Evolutionary conservation across 2,888 invertebrate species (phyloP).

Genomic region (Lissocephala sabroskyi): DNA sequence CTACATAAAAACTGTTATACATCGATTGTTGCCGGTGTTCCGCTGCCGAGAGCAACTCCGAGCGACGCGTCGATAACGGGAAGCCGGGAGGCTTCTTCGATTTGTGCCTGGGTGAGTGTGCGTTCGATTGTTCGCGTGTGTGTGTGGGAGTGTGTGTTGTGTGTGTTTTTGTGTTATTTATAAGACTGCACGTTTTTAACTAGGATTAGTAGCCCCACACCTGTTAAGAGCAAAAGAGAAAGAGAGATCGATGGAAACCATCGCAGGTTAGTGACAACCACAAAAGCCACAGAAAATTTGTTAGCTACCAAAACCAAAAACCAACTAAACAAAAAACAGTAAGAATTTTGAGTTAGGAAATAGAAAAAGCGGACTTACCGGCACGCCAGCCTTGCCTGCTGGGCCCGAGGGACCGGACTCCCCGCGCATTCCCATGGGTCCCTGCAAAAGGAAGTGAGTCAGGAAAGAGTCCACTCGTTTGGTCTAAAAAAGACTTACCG

Average conservation of each 20-base stretch:
- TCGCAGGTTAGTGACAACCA: constrained; percentile 50
- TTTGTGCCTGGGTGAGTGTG: constrained; percentile 13
- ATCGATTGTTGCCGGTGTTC: too few species aligned
- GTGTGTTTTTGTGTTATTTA: constrained; percentile 30
- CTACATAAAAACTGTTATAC: constrained; percentile 47
- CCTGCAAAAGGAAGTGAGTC: constrained; percentile 46
- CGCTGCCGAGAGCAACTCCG: too few species aligned
- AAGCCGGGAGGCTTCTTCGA: too few species aligned
- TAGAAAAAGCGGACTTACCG: constrained; percentile 71
- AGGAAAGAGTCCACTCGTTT: too few species aligned
- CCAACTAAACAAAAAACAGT: too few species aligned
- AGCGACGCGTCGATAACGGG: too few species aligned
- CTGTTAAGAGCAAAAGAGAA: constrained; percentile 67
- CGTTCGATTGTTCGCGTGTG: constrained; percentile 11
- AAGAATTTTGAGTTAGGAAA: too few species aligned
- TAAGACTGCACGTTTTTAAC: constrained; percentile 39
- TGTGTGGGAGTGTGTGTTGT: constrained; percentile 11
- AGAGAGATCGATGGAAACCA: constrained; percentile 40
- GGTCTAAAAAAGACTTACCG: too few species aligned
- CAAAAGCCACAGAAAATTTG: constrained; percentile 10
- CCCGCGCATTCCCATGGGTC: constrained; percentile 73
- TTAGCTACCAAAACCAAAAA: constrained; percentile 23
- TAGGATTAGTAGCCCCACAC: constrained; percentile 73
- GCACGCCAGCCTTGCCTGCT: constrained; percentile 72
- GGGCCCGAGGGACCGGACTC: constrained; percentile 71